These are phyloP conservation scores for Spicauda simplicius DNA, from an alignment of 2,888 invertebrate genomes.

Conservation along the genomic window DNA sequence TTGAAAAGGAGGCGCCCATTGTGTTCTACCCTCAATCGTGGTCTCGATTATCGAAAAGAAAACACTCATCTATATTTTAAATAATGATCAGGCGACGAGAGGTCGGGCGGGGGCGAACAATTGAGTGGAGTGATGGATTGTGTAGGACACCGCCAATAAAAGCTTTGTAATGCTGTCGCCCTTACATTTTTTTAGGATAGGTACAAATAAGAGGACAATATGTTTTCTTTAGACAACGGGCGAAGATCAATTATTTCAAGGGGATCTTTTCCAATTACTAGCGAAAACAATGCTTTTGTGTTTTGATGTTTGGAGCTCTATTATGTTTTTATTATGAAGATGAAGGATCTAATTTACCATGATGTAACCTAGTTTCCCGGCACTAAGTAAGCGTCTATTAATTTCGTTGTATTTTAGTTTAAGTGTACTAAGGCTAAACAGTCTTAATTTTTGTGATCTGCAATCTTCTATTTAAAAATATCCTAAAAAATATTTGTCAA, in stretches of 20 bases:
- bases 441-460: not conserved
- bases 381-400: too few relatives aligned
- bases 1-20: slow-evolving; percentile 71
- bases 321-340: not conserved
- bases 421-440: too few relatives aligned
- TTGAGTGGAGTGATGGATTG: slow-evolving; percentile 79
- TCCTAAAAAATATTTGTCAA: not conserved
- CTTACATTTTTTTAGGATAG: slow-evolving; percentile 48
- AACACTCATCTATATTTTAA: slow-evolving; percentile 85
- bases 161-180: slow-evolving; percentile 66
- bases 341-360: not conserved
- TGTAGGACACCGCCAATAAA: slow-evolving; percentile 70
- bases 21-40: slow-evolving; percentile 78
- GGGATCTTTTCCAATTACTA: slow-evolving; percentile 27
- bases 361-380: too few relatives aligned
- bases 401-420: too few relatives aligned
- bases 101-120: slow-evolving; percentile 62
- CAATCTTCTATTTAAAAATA: not conserved
- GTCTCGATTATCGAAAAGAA: slow-evolving; percentile 84
- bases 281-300: slow-evolving; percentile 2
- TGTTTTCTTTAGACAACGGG: slow-evolving; percentile 39
- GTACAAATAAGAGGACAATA: slow-evolving; percentile 40
- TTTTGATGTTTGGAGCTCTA: slow-evolving; percentile 2
- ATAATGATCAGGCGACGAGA: slow-evolving; percentile 77
- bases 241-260: slow-evolving; percentile 43